Conservation (phyloP, 53 echinoderm and acorn worm species). For the Henricia sp. region DNA sequence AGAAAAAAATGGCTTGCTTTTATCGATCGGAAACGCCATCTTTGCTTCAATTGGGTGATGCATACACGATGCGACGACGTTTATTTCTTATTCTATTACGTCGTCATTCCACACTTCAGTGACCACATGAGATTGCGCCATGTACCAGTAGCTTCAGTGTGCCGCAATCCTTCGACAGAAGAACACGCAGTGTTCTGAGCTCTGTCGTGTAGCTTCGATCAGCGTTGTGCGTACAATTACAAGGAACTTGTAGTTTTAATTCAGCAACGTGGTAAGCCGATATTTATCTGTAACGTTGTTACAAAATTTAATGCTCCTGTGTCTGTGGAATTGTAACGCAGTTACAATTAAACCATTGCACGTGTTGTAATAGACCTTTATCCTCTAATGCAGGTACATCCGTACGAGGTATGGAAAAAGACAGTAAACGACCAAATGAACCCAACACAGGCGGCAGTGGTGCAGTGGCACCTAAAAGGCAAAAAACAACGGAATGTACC, state of each 20-base stretch:
- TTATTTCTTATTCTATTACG: constrained; percentile 24
- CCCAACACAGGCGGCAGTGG: background rate
- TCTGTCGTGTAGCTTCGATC: constrained; percentile 34
- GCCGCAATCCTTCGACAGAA: constrained; percentile 17
- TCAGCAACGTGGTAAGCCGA: background rate
- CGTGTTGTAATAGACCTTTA: background rate
- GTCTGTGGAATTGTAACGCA: too few relatives aligned
- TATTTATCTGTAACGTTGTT: too few relatives aligned
- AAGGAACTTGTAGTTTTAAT: background rate
- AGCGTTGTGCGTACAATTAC: background rate
- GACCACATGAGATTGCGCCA: constrained; percentile 68
- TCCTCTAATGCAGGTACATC: too few relatives aligned
- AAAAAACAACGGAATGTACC: too few relatives aligned
- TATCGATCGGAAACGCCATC: too few relatives aligned
- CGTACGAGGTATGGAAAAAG: too few relatives aligned
- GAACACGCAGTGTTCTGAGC: constrained; percentile 31
- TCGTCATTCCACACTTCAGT: constrained; percentile 58
- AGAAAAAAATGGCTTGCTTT: too few relatives aligned
- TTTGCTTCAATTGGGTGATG: too few relatives aligned
- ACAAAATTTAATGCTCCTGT: too few relatives aligned
- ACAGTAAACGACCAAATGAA: constrained; percentile 7
- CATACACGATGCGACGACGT: too few relatives aligned
- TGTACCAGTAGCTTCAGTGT: constrained; percentile 53
- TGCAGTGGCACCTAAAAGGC: too few relatives aligned
- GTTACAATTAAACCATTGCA: background rate